Evolutionary conservation across 2,113 vertebrate genomes (phyloP).

Genomic region (Cathartes aura): DNA sequence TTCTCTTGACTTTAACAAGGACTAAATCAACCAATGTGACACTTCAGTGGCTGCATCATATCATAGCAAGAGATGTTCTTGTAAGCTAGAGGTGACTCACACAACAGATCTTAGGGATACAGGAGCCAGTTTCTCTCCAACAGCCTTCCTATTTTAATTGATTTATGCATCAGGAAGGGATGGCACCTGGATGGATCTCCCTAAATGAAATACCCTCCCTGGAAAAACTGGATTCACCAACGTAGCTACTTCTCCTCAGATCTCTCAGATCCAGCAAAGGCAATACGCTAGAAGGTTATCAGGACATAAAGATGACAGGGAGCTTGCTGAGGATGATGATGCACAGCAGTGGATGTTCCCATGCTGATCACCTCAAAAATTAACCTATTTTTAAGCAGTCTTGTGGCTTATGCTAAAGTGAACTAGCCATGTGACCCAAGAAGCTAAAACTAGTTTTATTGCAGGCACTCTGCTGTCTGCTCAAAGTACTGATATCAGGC

Average conservation of each 20-base stretch:
- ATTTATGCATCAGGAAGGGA: not conserved
- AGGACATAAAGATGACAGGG: not conserved
- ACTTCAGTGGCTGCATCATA: not conserved
- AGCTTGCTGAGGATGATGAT: not conserved
- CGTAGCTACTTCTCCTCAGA: not conserved
- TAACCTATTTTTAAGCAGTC: not conserved
- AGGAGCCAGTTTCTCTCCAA: not conserved
- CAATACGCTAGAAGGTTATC: not conserved
- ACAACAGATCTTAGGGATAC: not conserved
- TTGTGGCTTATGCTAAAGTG: not conserved
- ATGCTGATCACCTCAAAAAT: not conserved
- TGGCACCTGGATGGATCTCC: not conserved
- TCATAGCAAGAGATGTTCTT: not conserved
- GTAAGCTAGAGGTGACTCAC: not conserved
- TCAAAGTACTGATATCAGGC: not conserved
- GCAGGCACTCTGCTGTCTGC: not conserved
- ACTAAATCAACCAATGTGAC: not conserved
- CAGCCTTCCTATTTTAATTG: not conserved
- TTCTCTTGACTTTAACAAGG: not conserved
- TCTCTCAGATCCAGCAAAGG: not conserved
- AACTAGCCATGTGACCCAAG: not conserved
- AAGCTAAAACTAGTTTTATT: not conserved
- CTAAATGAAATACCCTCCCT: not conserved
- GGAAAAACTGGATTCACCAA: not conserved
- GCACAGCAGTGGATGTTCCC: not conserved